Percentiles rank a stretch among this genome's conserved stretches.
phyloP scores from a whole-genome alignment of 2,113 vertebrate species.

The Lota lota region DNA sequence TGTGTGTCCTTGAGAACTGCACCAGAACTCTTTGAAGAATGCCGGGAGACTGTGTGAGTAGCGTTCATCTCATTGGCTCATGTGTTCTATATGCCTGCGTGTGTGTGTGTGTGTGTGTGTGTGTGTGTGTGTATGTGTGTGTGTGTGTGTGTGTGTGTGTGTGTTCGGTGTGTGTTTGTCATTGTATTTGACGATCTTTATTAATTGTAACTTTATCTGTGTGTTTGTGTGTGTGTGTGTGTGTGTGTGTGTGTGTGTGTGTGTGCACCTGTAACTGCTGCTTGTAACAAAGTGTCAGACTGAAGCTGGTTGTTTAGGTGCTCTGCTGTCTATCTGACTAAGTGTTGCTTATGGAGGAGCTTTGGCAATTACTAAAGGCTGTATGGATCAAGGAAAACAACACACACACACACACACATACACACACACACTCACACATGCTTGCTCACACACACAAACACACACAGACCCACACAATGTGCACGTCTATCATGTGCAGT shows the following conservation, averaged over 20 bases:
- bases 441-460: slow-evolving; percentile 49
- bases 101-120: slow-evolving; percentile 3
- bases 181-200: slow-evolving; percentile 9
- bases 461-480: slow-evolving; percentile 41
- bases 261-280: slow-evolving; percentile 73
- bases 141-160: slow-evolving; percentile 42
- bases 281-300: slow-evolving; percentile 69
- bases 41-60: slow-evolving; percentile 93
- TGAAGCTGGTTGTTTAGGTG: slow-evolving; percentile 61
- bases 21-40: slow-evolving; percentile 96
- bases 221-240: slow-evolving; percentile 49
- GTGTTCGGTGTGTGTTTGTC: slow-evolving; percentile 12
- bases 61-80: slow-evolving; percentile 78
- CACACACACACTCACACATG: slow-evolving; percentile 4
- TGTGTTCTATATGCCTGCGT: slow-evolving; percentile 47
- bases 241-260: slow-evolving; percentile 38
- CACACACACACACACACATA: slow-evolving; percentile 3
- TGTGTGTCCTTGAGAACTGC: slow-evolving; percentile 98
- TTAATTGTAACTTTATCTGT: slow-evolving; percentile 27
- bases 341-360: slow-evolving; percentile 74
- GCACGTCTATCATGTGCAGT: not conserved
- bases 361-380: slow-evolving; percentile 70
- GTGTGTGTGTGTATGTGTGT: slow-evolving; percentile 9
- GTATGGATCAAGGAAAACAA: slow-evolving; percentile 59
- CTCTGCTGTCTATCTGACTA: slow-evolving; percentile 65